Evolutionary conservation across 2,888 invertebrate genomes (phyloP).

Genomic region (Troglohyphantes excavatus): DNA sequence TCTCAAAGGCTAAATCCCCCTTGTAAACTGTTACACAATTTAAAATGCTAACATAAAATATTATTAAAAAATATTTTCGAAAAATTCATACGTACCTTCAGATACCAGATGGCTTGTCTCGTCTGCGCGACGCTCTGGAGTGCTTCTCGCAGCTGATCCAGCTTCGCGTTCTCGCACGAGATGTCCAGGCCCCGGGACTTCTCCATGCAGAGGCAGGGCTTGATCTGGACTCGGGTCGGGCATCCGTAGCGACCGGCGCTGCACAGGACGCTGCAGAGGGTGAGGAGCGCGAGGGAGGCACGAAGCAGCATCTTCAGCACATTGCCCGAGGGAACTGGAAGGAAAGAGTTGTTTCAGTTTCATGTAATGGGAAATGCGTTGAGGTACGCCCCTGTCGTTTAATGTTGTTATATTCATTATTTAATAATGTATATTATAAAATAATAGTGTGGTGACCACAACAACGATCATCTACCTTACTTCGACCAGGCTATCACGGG

Average conservation of each 20-base stretch:
- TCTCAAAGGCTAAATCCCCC: too few relatives aligned
- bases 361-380: too few relatives aligned
- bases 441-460: neutral
- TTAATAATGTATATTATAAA: neutral
- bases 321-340: neutral
- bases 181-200: conserved; percentile 92
- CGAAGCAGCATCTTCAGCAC: neutral
- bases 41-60: too few relatives aligned
- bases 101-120: conserved; percentile 88
- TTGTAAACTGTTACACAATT: too few relatives aligned
- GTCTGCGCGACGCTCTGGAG: conserved; percentile 76
- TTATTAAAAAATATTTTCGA: too few relatives aligned
- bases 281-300: neutral
- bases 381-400: too few relatives aligned
- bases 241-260: conserved; percentile 74
- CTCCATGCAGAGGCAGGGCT: conserved; percentile 91
- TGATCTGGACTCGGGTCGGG: conserved; percentile 78
- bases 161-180: conserved; percentile 87
- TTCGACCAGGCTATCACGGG: too few relatives aligned
- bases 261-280: neutral
- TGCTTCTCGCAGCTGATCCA: conserved; percentile 76
- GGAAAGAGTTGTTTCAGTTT: neutral
- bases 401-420: neutral
- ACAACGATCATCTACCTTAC: too few relatives aligned
- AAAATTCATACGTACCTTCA: conserved; percentile 85